Base-by-base conservation (phyloP, 1,140 invertebrate species). In the Charaxes varanes region DNA sequence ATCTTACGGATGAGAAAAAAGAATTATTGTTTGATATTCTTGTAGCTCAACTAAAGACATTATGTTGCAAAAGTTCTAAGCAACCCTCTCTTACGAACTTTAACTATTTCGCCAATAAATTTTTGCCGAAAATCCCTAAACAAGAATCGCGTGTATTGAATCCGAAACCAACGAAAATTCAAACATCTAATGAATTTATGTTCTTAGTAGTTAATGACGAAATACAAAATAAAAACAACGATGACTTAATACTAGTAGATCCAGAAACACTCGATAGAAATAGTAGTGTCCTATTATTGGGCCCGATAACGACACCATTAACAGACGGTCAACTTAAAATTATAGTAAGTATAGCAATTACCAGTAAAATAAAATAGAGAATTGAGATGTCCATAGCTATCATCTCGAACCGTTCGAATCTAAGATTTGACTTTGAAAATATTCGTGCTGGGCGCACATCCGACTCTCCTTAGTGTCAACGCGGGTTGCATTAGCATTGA, bases 171-270 rank as follows among this genome's bases (percentile, higher is more conserved):
- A 14, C 16, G 6, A 16, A 21, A 5, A 33, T 12, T 17, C 37
- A 45, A 33, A 45, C 21, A 18, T 24, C 28, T 16, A 56, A 55
- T 19, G 72, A 82, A 54, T 64, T 71, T 27, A 66, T 82, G 54
- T 80, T 82, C 56, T 49, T 82, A 18, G 62, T 82, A 31, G 41
- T 80, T 17, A 80, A 79, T 46, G 76, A 82, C 11, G 78, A 80
- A 62, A 61, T 80, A 21, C 65, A 68, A 45, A 64, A 43, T 19
- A 69, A 61, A 33, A 56, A 37, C 3, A 70, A 54, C 38, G 69
- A 72, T 26, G 71, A 76, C 28, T 37, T 78, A 12, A 61, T 79
- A 48, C 45, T 51, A 4, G 73, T 79, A 0, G 69, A 82, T 36
- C 73, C 78, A n/a, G 62, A 79, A 4, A 79, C 61, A 19, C 53